phyloP scores from a whole-genome alignment of 2,797 vertebrate species.

The Threskiornis aethiopicus region DNA sequence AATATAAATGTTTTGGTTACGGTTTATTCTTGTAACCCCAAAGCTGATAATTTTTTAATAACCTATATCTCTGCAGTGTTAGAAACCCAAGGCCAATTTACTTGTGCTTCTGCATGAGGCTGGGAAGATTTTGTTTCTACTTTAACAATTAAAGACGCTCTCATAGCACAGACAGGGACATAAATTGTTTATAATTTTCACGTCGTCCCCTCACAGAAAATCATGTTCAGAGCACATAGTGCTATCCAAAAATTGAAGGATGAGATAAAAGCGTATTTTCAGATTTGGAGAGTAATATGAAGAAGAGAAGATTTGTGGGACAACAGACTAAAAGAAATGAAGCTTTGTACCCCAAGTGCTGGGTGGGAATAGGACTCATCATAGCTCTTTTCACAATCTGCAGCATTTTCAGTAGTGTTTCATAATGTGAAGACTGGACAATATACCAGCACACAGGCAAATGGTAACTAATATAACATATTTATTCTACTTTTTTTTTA shows the following conservation, averaged over 20 bases:
- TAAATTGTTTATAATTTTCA: slow-evolving; percentile 32
- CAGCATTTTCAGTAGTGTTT: neutral
- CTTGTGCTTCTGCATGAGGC: neutral
- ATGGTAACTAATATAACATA: neutral
- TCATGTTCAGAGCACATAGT: neutral
- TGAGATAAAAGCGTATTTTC: neutral
- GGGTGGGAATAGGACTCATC: neutral
- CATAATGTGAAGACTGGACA: neutral
- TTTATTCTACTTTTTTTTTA: neutral
- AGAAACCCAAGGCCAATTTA: neutral
- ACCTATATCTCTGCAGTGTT: neutral
- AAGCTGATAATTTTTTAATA: neutral
- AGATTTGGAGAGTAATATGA: neutral
- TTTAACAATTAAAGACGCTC: slow-evolving; percentile 20
- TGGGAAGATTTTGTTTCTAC: slow-evolving; percentile 4
- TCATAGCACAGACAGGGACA: neutral
- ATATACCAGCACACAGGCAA: neutral
- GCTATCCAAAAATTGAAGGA: slow-evolving; percentile 10
- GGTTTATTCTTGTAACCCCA: neutral
- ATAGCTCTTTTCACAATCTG: neutral
- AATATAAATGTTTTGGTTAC: neutral
- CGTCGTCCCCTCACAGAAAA: neutral
- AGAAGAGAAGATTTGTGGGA: slow-evolving; percentile 8
- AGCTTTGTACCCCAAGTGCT: neutral
- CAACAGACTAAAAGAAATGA: neutral